Conservation (phyloP, 37 sponge, comb jelly and placozoan genomes). For the Beroe forskalii region DNA sequence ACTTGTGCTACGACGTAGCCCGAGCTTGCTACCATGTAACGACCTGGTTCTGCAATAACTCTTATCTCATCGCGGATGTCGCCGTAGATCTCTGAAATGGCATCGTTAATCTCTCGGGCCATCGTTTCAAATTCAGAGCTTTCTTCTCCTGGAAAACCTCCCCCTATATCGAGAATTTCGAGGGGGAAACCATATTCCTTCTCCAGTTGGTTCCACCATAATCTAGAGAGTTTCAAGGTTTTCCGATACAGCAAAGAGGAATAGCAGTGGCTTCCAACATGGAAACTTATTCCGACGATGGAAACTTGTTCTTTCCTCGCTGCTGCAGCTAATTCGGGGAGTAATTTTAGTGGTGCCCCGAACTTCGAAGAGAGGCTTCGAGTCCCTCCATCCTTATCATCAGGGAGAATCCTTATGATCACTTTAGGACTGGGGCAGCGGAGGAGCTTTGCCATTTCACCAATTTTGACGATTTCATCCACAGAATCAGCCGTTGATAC, state of each 20-base stretch:
- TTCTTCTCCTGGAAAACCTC: constrained; percentile 31
- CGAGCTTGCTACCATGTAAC: constrained; percentile 40
- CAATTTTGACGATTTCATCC: constrained; percentile 13
- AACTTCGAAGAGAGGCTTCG: constrained; percentile 46
- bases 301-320: not conserved
- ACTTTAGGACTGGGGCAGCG: not conserved
- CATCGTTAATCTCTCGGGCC: not conserved
- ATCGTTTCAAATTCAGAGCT: not conserved
- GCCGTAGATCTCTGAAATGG: not conserved
- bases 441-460: not conserved
- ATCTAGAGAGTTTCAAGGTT: not conserved
- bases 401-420: constrained; percentile 5
- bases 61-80: not conserved
- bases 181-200: not conserved
- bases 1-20: not conserved
- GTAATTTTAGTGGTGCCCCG: not conserved
- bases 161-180: constrained; percentile 9
- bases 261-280: constrained; percentile 54
- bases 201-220: constrained; percentile 22
- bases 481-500: constrained; percentile 26
- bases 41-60: constrained; percentile 37
- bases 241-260: constrained; percentile 8
- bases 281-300: constrained; percentile 55
- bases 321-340: not conserved
- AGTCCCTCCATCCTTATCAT: not conserved